Evolutionary conservation across 2,888 invertebrate genomes (phyloP).

Genomic region (Hyppa rectilinea): DNA sequence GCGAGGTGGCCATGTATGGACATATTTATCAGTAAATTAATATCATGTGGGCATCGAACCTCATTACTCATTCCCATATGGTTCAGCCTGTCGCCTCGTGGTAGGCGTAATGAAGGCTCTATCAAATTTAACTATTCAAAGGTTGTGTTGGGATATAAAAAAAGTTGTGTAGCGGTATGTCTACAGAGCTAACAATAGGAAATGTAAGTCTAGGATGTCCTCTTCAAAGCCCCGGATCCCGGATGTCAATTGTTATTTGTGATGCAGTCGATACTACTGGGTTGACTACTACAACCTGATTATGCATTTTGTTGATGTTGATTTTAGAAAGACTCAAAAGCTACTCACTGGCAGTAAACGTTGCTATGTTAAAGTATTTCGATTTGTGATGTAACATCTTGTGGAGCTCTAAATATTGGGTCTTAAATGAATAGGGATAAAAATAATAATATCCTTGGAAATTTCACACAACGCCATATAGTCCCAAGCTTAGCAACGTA

Average conservation of each 20-base stretch:
- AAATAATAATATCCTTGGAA: no score
- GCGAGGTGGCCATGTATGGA: slow-evolving; percentile 44
- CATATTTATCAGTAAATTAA: slow-evolving; percentile 66
- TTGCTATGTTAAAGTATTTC: not conserved
- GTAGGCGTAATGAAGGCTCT: slow-evolving; percentile 76
- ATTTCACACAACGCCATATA: no score
- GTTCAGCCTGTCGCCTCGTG: slow-evolving; percentile 67
- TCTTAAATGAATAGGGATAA: slow-evolving; percentile 11
- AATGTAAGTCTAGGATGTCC: slow-evolving; percentile 35
- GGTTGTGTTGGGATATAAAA: slow-evolving; percentile 43
- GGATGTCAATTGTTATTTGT: slow-evolving; percentile 43
- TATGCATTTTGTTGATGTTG: slow-evolving; percentile 2
- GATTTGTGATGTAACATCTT: not conserved
- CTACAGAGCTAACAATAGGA: slow-evolving; percentile 23
- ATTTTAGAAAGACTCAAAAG: not conserved
- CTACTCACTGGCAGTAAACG: not conserved
- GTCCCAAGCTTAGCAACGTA: no score
- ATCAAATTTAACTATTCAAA: slow-evolving; percentile 57
- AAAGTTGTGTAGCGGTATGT: slow-evolving; percentile 29
- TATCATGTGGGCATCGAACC: slow-evolving; percentile 70
- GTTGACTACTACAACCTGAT: slow-evolving; percentile 24
- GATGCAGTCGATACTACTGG: slow-evolving; percentile 17
- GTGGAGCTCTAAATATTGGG: not conserved
- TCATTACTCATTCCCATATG: slow-evolving; percentile 67
- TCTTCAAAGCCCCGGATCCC: slow-evolving; percentile 28